Evolutionary conservation across 2,113 vertebrate species (phyloP).

Genomic region (Nothocercus nigrocapillus): DNA sequence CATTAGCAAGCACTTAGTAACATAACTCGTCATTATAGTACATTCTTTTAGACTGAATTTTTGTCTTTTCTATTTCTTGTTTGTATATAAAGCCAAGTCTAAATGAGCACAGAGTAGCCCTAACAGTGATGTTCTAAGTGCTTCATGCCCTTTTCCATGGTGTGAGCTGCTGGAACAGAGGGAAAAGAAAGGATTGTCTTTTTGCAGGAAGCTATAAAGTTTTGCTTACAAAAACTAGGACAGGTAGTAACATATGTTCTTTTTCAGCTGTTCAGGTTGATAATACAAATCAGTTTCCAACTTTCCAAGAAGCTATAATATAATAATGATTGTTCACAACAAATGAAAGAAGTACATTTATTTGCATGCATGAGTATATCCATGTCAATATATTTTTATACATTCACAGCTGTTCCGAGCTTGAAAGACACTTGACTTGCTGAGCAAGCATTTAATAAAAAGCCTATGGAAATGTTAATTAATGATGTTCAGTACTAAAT

Average conservation of each 20-base stretch:
- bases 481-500: constrained; percentile 73
- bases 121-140: background rate
- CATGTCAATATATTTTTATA: constrained; percentile 72
- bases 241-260: constrained; percentile 1
- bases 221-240: background rate
- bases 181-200: background rate
- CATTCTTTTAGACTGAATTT: constrained; percentile 3
- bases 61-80: background rate
- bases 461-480: constrained; percentile 73
- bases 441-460: constrained; percentile 72
- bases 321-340: constrained; percentile 23
- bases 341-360: constrained; percentile 59
- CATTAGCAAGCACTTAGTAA: constrained; percentile 11
- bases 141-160: background rate
- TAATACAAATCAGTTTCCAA: constrained; percentile 34
- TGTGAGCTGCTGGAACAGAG: background rate
- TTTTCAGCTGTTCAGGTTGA: constrained; percentile 18
- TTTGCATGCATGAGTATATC: constrained; percentile 68
- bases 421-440: constrained; percentile 73
- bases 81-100: background rate
- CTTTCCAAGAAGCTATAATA: constrained; percentile 4
- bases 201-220: background rate
- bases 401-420: constrained; percentile 63
- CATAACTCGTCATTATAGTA: background rate
- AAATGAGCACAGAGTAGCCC: background rate